Base-by-base conservation (phyloP, 2,797 vertebrate species). In the Strix occidentalis region DNA sequence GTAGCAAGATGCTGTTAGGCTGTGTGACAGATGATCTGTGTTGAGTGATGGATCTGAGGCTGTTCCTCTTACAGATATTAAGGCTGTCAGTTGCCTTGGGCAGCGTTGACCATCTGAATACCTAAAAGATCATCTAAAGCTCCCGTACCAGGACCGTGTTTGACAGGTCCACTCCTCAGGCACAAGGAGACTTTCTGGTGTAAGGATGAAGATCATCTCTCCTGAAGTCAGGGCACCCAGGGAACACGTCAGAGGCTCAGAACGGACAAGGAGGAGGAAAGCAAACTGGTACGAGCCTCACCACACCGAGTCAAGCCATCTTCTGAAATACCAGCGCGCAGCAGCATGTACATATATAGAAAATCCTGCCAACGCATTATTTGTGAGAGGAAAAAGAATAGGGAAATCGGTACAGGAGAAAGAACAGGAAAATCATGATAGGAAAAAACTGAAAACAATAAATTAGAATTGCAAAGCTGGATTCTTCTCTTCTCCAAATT, bases 261-360 rank as follows among this genome's bases (percentile, higher is more conserved):
- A 28, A 37, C 0, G 3, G 68, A 23, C 13, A 16, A 31, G 20
- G 56, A 70, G 31, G 20, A 43, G 10, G 3, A 46, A 50, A 76
- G 26, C 31, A 54, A 48, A 79, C 12, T 3, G 7, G 25, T 8
- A 37, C 0, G 0, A 78, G 45, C n/a, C 19, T 71, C 35, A 9
- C 9, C 46, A 28, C 20, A 1, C 5, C 0, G 5, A 45, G 16
- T 7, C 45, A 46, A 57, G 37, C 6, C 53, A 25, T 3, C 8
- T 57, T 37, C 71, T 68, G 71, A 83, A 41, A 60, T 4, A 45
- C 35, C 69, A 48, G 41, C 6, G 4, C 24, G 3, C 33, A 66
- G 41, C 56, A 14, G 7, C 0, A 4, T 1, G 10, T 21, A 5
- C 4, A 0, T 4, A 1, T 5, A 24, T 1, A 26, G 24, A 56